Base-by-base conservation (phyloP, 2,797 vertebrate genomes). In the Falco rusticolus region DNA sequence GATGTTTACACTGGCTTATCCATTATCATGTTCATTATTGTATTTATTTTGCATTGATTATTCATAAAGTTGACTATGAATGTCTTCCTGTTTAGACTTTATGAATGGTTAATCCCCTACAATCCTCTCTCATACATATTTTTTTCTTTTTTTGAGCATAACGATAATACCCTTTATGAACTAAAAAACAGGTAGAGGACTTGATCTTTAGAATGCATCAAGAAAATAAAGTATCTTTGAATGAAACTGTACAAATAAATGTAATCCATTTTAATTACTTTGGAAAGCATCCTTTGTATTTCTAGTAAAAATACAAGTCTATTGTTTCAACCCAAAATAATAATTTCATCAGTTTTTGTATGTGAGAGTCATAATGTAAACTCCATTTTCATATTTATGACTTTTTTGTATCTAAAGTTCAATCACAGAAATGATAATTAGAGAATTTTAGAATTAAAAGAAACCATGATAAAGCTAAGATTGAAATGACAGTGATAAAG, bases 1-100 rank as follows among this genome's bases (percentile, higher is more conserved):
- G 60, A 74, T 64, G 34, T 89, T 92, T 94, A 68, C 65, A 75
- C 29, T 93, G 78, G 22, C 3, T 83, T 79, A 80, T 82, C 65
- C 63, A 51, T 87, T 69, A 79, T 69, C 2, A 53, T 41, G 17
- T 50, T 89, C n/a, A 85, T 94, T 92, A 92, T 78, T 87, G 37
- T 89, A 78, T 95, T 94, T 93, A 91, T 94, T 94, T 94, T 96
- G 19, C 53, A 77, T 93, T 0, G 41, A 92, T 87, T 92, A 91
- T 91, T 95, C 54, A 91, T 95, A 68, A 68, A 71, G 41, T 89
- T 39, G 57, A 80, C 65, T 80, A 25, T 59, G 47, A 95, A 84
- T 57, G 16, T 84, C 61, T 86, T 96, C 34, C 26, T 75, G 21
- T 90, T 95, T 93, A 75, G 65, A 72, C 86, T 91, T 91, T 93